These are phyloP conservation scores for Varanus salvator DNA, from an alignment of 2,113 vertebrate genomes.

Conservation along the genomic window DNA sequence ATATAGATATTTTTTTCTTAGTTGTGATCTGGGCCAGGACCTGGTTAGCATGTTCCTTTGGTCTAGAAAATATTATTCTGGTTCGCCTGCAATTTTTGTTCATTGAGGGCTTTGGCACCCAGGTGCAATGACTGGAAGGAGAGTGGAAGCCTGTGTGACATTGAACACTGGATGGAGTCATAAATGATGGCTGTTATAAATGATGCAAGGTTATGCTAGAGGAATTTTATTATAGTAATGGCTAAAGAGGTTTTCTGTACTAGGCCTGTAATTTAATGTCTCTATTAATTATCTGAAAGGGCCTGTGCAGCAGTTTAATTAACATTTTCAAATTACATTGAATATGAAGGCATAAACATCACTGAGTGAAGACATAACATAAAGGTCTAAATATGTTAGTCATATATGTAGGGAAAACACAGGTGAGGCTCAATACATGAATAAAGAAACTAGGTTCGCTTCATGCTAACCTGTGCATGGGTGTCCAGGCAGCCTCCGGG, in stretches of 20 bases:
- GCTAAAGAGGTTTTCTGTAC: slow-evolving; percentile 18
- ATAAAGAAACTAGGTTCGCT: background rate
- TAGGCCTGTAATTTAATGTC: slow-evolving; percentile 29
- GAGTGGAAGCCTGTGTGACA: background rate
- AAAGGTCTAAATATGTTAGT: background rate
- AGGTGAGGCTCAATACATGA: background rate
- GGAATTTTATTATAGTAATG: slow-evolving; percentile 5
- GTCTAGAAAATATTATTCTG: background rate
- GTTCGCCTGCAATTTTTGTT: background rate
- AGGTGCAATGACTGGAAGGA: slow-evolving; percentile 44
- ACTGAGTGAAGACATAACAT: slow-evolving; percentile 25
- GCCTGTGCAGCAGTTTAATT: slow-evolving; percentile 15
- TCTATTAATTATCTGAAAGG: slow-evolving; percentile 40
- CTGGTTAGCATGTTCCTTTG: background rate
- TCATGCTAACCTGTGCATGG: background rate
- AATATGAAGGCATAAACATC: background rate
- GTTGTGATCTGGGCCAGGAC: background rate
- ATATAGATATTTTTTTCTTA: background rate
- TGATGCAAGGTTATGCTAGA: background rate
- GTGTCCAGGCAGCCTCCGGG: too few relatives aligned
- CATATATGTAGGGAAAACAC: background rate
- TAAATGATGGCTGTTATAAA: slow-evolving; percentile 35
- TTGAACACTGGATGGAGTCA: slow-evolving; percentile 34
- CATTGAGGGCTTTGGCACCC: background rate
- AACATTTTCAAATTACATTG: slow-evolving; percentile 8